Evolutionary conservation across 1,140 invertebrate species (phyloP).

Genomic region (Pteromalus puparum): DNA sequence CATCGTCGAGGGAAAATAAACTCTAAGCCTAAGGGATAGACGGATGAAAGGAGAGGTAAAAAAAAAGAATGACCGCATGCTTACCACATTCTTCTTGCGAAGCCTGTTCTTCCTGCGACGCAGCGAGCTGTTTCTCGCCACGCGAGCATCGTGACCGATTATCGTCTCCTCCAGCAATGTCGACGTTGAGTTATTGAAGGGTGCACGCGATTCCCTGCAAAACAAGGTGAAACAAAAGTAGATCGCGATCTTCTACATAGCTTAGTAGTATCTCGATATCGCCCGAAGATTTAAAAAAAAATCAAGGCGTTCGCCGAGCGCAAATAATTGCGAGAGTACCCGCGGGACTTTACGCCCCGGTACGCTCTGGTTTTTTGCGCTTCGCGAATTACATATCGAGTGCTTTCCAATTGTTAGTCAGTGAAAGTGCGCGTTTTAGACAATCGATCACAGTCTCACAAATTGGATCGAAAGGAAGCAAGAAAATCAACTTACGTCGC

Average conservation of each 20-base stretch:
- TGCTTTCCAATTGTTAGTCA: background rate
- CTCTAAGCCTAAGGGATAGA: background rate
- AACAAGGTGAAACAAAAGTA: conserved; percentile 41
- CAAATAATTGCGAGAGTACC: conserved; percentile 9
- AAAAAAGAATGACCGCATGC: conserved; percentile 41
- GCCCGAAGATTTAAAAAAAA: background rate
- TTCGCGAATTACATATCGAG: background rate
- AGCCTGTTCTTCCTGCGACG: conserved; percentile 82
- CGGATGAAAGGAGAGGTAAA: background rate
- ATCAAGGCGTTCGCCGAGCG: background rate
- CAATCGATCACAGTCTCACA: background rate
- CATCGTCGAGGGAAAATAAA: background rate
- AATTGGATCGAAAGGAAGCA: background rate
- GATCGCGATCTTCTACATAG: conserved; percentile 36
- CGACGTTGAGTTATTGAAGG: conserved; percentile 71
- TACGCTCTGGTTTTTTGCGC: background rate
- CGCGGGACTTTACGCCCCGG: background rate
- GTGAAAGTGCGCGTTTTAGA: conserved; percentile 15
- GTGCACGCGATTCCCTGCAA: conserved; percentile 66
- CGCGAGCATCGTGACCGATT: conserved; percentile 67
- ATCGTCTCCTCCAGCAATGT: conserved; percentile 71
- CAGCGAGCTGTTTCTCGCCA: conserved; percentile 75
- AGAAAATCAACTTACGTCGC: conserved; percentile 64
- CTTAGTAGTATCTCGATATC: conserved; percentile 31
- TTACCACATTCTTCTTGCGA: conserved; percentile 78